These are phyloP conservation scores for Pterostichus niger DNA, from an alignment of 2,888 invertebrate species.

Conservation along the genomic window DNA sequence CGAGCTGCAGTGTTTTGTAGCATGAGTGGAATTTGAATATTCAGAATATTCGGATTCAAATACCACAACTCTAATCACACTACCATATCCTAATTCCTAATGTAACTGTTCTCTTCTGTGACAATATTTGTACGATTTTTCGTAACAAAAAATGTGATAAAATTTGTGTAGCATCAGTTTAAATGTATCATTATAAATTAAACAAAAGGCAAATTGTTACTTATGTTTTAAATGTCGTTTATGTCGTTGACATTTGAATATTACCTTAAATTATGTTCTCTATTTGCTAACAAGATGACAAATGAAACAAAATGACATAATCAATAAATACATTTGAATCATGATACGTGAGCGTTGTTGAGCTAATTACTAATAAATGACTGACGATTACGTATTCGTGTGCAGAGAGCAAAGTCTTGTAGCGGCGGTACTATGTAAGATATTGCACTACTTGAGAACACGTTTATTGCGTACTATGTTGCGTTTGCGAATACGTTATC, in stretches of 20 bases:
- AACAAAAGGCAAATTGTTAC: no score
- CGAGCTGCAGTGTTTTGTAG: no score
- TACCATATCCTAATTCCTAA: no score
- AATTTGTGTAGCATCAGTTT: neutral
- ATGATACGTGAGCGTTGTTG: neutral
- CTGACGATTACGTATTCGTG: constrained; percentile 9
- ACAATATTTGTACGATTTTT: no score
- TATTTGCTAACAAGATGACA: neutral
- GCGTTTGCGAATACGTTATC: neutral
- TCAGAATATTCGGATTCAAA: no score
- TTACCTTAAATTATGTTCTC: neutral
- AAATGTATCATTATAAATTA: no score
- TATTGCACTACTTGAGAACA: neutral
- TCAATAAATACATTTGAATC: neutral
- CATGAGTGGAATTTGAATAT: no score
- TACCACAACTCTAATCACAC: no score
- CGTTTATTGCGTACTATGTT: neutral
- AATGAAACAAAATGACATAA: neutral
- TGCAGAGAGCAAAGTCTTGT: constrained; percentile 34
- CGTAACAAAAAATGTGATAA: no score
- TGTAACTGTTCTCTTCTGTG: no score
- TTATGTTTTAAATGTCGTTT: no score
- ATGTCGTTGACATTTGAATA: no score
- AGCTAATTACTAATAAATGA: constrained; percentile 43
- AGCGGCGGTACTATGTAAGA: neutral